phyloP scores from a whole-genome alignment of 2,797 vertebrate genomes.

The Manis javanica region DNA sequence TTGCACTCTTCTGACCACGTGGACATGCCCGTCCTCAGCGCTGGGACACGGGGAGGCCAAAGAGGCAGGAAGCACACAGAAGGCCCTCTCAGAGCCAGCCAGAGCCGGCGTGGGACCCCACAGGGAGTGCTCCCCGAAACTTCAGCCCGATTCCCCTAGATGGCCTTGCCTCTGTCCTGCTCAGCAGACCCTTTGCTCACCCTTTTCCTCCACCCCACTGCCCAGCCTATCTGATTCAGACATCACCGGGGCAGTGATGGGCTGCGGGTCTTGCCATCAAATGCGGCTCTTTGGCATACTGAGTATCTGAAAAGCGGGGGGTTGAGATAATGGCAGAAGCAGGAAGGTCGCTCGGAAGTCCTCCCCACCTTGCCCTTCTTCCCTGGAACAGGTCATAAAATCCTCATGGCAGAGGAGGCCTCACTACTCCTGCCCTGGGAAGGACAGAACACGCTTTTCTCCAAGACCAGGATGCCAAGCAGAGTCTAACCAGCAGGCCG shows the following conservation, averaged over 20 bases:
- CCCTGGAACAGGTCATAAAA: background rate
- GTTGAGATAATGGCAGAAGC: background rate
- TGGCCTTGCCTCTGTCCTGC: background rate
- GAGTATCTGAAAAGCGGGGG: background rate
- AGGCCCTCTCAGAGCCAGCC: no score
- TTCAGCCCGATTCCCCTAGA: accelerated
- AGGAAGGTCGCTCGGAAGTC: background rate
- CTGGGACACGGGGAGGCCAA: background rate
- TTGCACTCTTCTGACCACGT: background rate
- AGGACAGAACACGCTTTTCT: background rate
- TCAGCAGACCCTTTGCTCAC: background rate
- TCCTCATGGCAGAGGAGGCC: background rate
- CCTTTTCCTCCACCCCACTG: background rate
- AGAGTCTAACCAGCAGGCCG: background rate
- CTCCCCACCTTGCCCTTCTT: background rate
- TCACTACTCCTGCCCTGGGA: background rate
- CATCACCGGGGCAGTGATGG: background rate
- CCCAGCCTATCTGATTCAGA: background rate
- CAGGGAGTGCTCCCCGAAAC: background rate
- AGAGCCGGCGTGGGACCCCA: no score
- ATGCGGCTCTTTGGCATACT: background rate
- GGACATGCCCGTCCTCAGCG: background rate
- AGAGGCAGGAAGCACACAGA: background rate
- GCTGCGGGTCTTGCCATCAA: background rate
- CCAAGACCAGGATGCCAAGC: background rate